phyloP scores from a whole-genome alignment of 2,797 vertebrate species.

The Chloroceryle inda region DNA sequence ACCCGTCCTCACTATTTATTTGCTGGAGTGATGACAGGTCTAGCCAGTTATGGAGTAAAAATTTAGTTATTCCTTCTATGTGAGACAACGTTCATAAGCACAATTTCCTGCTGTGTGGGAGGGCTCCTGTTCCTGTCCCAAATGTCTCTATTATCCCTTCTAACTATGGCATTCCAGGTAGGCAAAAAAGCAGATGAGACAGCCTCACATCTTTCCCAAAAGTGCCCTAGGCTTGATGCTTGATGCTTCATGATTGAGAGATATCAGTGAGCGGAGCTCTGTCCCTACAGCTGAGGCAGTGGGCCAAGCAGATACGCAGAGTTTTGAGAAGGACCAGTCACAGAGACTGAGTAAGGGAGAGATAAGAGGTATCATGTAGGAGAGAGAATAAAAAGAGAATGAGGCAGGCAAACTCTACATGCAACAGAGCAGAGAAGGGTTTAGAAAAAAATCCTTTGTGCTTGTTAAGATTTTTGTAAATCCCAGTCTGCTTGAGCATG shows the following conservation, averaged over 20 bases:
- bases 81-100: background rate
- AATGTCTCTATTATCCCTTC: background rate
- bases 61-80: background rate
- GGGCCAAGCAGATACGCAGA: background rate
- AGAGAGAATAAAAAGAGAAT: background rate
- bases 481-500: background rate
- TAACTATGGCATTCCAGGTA: background rate
- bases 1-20: slow-evolving; percentile 19
- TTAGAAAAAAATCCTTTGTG: slow-evolving; percentile 51
- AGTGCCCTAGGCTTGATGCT: background rate
- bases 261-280: background rate
- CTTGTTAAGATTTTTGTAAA: slow-evolving; percentile 51
- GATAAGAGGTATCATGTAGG: background rate
- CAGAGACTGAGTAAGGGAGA: background rate
- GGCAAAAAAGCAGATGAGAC: background rate
- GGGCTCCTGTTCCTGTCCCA: background rate
- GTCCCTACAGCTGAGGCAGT: background rate
- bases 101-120: background rate
- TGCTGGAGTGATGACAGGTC: slow-evolving; percentile 26
- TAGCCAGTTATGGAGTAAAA: background rate
- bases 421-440: background rate
- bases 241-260: background rate
- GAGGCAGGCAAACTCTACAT: background rate
- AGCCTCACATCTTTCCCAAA: background rate
- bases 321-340: background rate